Percentiles rank a stretch among this genome's conserved stretches.
Evolutionary conservation across 1,140 invertebrate genomes (phyloP).

Genomic region (Anagrus nilaparvatae): DNA sequence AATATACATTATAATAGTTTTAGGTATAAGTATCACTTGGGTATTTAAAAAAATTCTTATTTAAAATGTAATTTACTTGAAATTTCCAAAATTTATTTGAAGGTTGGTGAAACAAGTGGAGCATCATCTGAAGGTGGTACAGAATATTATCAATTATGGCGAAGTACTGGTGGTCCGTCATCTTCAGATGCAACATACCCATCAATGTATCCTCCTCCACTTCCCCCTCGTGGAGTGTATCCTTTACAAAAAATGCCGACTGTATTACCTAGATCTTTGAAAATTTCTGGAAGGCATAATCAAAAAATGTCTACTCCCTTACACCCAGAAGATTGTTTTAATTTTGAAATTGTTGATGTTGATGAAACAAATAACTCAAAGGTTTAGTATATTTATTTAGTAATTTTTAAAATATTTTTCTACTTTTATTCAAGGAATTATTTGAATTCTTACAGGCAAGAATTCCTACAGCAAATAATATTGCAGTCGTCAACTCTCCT

Average conservation of each 20-base stretch:
- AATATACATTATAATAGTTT: background rate
- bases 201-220: constrained; percentile 38
- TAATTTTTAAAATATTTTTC: constrained; percentile 3
- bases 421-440: constrained; percentile 6
- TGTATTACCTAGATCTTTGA: constrained; percentile 34
- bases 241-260: constrained; percentile 54
- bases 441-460: constrained; percentile 23
- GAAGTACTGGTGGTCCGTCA: constrained; percentile 35
- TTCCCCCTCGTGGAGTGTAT: constrained; percentile 45
- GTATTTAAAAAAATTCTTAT: background rate
- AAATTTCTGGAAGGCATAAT: constrained; percentile 40
- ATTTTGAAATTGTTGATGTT: constrained; percentile 67
- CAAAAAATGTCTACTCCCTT: constrained; percentile 37
- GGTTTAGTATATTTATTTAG: constrained; percentile 21
- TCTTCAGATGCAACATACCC: constrained; percentile 30
- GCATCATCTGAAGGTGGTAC: constrained; percentile 27
- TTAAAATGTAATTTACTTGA: constrained; percentile 3
- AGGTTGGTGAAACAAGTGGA: constrained; percentile 23
- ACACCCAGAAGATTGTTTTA: constrained; percentile 60
- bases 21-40: too few species aligned
- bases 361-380: constrained; percentile 48
- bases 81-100: too few species aligned
- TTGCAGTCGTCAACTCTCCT: constrained; percentile 35
- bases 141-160: constrained; percentile 40
- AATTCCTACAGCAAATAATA: constrained; percentile 38